Evolutionary conservation across 2,797 vertebrate species (phyloP), one percentile per base, ranked within the genome.

Genomic region (Gobio occitaniae): DNA sequence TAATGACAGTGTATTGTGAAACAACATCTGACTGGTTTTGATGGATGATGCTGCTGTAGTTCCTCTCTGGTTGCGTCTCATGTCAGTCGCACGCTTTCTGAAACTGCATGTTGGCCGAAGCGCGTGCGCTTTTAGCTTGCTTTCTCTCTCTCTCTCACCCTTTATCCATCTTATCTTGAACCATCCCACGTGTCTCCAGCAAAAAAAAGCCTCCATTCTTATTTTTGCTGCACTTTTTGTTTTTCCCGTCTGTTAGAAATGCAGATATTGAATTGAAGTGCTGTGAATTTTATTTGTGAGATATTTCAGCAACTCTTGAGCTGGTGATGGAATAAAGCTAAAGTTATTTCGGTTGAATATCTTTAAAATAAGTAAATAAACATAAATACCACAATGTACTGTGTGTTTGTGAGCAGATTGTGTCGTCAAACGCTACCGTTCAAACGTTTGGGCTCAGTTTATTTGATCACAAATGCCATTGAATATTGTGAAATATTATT

Each of bases 41-140:
- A 16, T n/a, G 12, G 6, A n/a, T 32, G 32, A n/a, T 38, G 52
- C 36, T 63, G 61, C 61, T 25, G n/a, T 25, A 61, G 61, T 29
- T 63, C 13, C 61, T 56, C 71, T 74, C 25, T 74, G 71, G 48
- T 75, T 52, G 29, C 11, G 72, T 75, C 72, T 54, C 72, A 47
- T 16, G 63, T 65, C 63, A 65, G n/a, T 65, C 63, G 15, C 9
- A 16, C 36, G 21, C 29, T 29, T 36, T 44, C 16, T 29, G 32
- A 80, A 76, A 76, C 71, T 82, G 84, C 84, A 82, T 86, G 84
- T 38, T 69, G 48, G 50, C 61, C 10, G 52, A 80, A 75, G 25
- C 48, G 78, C 17, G 69, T 16, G 32, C 69, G 59, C 16, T 85
- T 89, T 68, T 74, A 72, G 56, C 54, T 47, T 75, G n/a, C 82